A percentile compares a stretch with the other conserved stretches of the same genome.
These are phyloP conservation scores for Campylomormyrus numenius DNA, from an alignment of 2,113 vertebrate genomes.

Conservation along the genomic window DNA sequence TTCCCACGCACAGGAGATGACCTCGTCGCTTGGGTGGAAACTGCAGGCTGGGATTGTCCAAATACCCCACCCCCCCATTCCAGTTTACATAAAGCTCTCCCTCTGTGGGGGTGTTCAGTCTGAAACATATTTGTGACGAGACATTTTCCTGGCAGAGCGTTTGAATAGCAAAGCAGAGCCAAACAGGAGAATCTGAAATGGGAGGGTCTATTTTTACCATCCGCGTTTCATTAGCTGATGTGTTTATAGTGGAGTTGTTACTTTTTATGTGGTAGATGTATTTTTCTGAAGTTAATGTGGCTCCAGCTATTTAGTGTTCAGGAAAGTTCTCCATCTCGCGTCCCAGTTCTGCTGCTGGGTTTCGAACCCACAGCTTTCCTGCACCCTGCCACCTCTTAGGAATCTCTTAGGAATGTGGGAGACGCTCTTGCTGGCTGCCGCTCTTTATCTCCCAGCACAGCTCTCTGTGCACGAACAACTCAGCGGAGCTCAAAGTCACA, in stretches of 20 bases:
- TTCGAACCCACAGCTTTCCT: background rate
- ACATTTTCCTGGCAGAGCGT: background rate
- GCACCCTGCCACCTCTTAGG: no score
- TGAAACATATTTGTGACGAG: background rate
- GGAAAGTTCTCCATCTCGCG: background rate
- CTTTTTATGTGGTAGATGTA: background rate
- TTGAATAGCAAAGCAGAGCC: background rate
- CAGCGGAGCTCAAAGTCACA: background rate
- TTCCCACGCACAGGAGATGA: background rate
- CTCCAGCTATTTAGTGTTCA: background rate
- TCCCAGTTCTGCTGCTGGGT: background rate
- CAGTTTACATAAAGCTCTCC: constrained; percentile 8
- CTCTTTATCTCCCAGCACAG: background rate
- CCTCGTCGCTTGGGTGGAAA: background rate
- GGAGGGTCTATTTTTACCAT: background rate
- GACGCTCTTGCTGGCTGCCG: background rate
- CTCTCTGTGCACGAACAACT: background rate
- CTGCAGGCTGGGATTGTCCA: background rate
- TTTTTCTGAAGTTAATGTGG: background rate
- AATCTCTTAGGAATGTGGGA: background rate
- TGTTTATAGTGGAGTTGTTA: background rate
- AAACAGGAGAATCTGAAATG: background rate
- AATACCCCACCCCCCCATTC: background rate
- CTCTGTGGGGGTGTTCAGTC: background rate
- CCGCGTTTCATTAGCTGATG: background rate